Evolutionary conservation across 2,797 vertebrate species (phyloP).

Genomic region (Pseudomugil tenellus): DNA sequence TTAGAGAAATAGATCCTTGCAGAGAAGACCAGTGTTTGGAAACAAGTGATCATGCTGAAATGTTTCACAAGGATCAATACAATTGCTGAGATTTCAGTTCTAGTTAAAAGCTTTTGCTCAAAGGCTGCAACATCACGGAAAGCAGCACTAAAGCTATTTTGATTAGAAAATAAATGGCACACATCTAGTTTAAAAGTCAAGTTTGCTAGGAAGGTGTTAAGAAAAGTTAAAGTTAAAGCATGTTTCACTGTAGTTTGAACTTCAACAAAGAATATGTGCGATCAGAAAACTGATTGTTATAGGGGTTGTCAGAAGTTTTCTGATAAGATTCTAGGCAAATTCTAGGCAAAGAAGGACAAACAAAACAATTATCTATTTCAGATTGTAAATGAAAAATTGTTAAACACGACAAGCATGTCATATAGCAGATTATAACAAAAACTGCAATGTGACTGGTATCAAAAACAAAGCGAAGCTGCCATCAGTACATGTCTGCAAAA

Average conservation of each 20-base stretch:
- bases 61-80: constrained; percentile 18
- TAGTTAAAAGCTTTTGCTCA: constrained; percentile 28
- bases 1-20: constrained; percentile 18
- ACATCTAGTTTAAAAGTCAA: not conserved
- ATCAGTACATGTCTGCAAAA: not conserved
- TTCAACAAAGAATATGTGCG: not conserved
- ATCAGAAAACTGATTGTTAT: not conserved
- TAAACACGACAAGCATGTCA: not conserved
- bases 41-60: constrained; percentile 8
- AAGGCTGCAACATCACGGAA: constrained; percentile 22
- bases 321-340: not conserved
- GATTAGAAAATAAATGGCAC: constrained; percentile 5
- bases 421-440: not conserved
- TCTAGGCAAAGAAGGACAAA: too few species aligned
- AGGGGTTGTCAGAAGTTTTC: not conserved
- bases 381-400: not conserved
- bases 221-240: not conserved
- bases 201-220: not conserved
- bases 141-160: not conserved
- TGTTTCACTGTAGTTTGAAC: not conserved
- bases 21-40: not conserved
- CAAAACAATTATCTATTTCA: not conserved
- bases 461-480: not conserved
- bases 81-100: constrained; percentile 15
- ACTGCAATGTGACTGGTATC: not conserved